Percentiles rank a stretch among this genome's conserved stretches.
phyloP scores from a whole-genome alignment of 2,797 vertebrate genomes.

The Ciconia nigra region DNA sequence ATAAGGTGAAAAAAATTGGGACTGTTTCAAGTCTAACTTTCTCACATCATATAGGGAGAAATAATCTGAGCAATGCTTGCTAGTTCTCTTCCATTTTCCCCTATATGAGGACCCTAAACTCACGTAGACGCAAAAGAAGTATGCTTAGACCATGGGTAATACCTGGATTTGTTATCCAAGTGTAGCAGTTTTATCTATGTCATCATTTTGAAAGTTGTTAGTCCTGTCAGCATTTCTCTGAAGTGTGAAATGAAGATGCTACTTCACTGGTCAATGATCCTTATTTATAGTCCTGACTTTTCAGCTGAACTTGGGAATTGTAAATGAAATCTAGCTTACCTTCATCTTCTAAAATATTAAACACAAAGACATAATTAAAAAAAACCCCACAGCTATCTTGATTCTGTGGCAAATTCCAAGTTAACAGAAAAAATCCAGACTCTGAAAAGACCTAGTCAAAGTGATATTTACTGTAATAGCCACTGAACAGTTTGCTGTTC shows the following conservation, averaged over 20 bases:
- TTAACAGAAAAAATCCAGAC: background rate
- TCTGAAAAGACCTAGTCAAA: background rate
- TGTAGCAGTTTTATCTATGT: background rate
- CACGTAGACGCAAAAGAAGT: background rate
- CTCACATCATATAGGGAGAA: background rate
- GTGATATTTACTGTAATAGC: background rate
- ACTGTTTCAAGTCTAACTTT: background rate
- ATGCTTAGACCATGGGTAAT: background rate
- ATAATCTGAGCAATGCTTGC: background rate
- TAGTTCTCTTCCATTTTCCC: background rate
- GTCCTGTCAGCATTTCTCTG: background rate
- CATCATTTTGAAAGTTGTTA: background rate
- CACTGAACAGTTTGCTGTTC: background rate
- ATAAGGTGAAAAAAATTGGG: background rate
- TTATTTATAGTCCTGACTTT: background rate
- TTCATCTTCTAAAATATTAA: background rate
- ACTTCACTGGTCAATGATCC: background rate
- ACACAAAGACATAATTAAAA: background rate
- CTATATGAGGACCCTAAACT: background rate
- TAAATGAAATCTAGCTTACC: background rate
- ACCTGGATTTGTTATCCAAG: background rate
- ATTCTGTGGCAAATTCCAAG: background rate
- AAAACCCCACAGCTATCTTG: background rate
- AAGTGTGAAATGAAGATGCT: background rate
- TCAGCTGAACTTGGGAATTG: background rate